Conservation (phyloP, 2,797 vertebrate genomes). For the Manis pentadactyla region DNA sequence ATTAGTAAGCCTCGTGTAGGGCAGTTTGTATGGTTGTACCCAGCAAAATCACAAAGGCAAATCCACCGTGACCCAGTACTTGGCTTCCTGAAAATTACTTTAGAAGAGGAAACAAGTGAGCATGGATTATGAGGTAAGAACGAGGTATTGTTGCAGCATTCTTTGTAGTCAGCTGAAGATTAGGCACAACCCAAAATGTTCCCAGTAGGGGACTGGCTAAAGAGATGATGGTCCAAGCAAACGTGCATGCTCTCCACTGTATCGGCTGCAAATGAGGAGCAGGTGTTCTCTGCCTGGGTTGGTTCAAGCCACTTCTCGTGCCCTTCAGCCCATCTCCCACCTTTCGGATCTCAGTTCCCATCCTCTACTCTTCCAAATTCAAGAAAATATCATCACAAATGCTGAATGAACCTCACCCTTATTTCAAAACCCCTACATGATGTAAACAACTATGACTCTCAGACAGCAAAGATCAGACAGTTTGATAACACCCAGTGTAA, state of each 20-base stretch:
- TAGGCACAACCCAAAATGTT: background rate
- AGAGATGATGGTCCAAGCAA: background rate
- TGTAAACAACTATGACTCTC: background rate
- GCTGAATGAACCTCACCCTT: background rate
- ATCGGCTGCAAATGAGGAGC: background rate
- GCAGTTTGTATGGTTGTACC: too few relatives aligned
- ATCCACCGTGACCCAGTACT: background rate
- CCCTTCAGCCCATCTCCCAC: background rate
- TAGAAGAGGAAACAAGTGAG: background rate
- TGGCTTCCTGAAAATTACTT: background rate
- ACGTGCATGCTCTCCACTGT: background rate
- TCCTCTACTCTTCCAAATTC: background rate
- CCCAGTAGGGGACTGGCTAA: background rate
- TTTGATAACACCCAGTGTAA: background rate
- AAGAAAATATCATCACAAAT: background rate
- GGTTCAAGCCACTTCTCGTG: background rate
- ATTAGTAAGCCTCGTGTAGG: background rate
- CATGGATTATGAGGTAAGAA: background rate
- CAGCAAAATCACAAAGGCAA: background rate
- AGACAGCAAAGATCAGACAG: background rate
- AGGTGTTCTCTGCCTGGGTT: background rate
- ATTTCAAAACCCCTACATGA: background rate
- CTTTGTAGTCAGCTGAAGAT: background rate
- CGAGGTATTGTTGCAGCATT: background rate
- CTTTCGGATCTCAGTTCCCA: background rate